Conservation (phyloP, 1,140 invertebrate species). For the Trichogramma pretiosum region DNA sequence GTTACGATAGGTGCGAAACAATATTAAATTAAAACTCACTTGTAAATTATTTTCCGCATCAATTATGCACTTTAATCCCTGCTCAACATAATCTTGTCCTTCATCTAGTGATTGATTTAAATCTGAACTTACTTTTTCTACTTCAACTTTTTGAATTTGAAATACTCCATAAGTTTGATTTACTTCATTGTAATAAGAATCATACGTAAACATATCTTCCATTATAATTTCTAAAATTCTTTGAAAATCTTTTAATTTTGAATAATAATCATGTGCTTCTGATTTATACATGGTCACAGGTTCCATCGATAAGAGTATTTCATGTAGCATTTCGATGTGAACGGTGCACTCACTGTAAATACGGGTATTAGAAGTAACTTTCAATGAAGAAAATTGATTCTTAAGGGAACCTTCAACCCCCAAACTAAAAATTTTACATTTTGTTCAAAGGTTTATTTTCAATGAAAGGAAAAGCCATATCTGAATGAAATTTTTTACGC, state of each 20-base stretch:
- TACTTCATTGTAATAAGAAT: conserved; percentile 33
- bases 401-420: too few relatives aligned
- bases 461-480: too few relatives aligned
- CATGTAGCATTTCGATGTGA: conserved; percentile 40
- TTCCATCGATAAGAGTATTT: conserved; percentile 36
- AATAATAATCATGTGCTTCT: conserved; percentile 28
- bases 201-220: conserved; percentile 36
- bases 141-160: conserved; percentile 22
- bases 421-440: too few relatives aligned
- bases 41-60: conserved; percentile 36
- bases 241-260: conserved; percentile 32
- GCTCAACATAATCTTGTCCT: conserved; percentile 29
- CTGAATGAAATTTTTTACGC: too few relatives aligned
- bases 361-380: too few relatives aligned
- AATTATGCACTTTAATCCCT: conserved; percentile 28
- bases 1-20: conserved; percentile 2
- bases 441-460: too few relatives aligned
- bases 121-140: conserved; percentile 24
- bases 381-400: too few relatives aligned
- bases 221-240: conserved; percentile 32
- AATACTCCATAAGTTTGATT: conserved; percentile 27
- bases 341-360: conserved; percentile 25
- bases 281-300: conserved; percentile 35
- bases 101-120: conserved; percentile 25
- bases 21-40: conserved; percentile 20